Evolutionary conservation across 1,140 invertebrate species (phyloP), one percentile per base, ranked within the genome.

Genomic region (Spodoptera litura): DNA sequence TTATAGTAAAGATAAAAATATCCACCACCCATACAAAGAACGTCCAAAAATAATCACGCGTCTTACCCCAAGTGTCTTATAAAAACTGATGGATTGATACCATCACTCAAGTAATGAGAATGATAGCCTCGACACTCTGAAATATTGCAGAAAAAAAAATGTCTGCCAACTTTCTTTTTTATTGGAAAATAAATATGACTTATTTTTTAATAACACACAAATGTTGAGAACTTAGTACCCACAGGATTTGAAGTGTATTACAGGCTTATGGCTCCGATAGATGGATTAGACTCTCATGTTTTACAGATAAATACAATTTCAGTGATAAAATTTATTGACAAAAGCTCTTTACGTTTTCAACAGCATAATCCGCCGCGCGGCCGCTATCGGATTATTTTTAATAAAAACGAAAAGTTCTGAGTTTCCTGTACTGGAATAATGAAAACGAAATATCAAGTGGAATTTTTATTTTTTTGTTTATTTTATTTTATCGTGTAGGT

Each of bases 61-160:
- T 13, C n/a, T 59, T 55, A 56, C 70, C 31, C 66, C 53, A 44
- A 53, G 49, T 70, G 53, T 56, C 70, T 58, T 49, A 58, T 72
- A 72, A 56, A 38, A 53, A 55, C 52, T 72, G 70, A 72, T 72
- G 51, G 70, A 72, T 72, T 72, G 70, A 72, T 72, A 72, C 56
- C 70, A 72, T 72, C 70, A 72, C 70, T 72, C 70, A 72, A 49
- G 38, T 58, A 72, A 58, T 58, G 55, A 68, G 20, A 44, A 44
- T 44, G 38, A 52, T 68, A 68, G 64, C 55, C 55, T n/a, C 35
- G 11, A 72, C 20, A 20, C 51, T 55, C 35, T 58, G 35, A 58
- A 72, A 58, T 72, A 58, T 72, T 58, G 59, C 38, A 6, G 31
- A 72, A 72, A 58, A 72, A 72, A 72, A 52, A 44, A 68, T 51